phyloP scores from a whole-genome alignment of 2,888 invertebrate genomes.

The Philereme vetulata region DNA sequence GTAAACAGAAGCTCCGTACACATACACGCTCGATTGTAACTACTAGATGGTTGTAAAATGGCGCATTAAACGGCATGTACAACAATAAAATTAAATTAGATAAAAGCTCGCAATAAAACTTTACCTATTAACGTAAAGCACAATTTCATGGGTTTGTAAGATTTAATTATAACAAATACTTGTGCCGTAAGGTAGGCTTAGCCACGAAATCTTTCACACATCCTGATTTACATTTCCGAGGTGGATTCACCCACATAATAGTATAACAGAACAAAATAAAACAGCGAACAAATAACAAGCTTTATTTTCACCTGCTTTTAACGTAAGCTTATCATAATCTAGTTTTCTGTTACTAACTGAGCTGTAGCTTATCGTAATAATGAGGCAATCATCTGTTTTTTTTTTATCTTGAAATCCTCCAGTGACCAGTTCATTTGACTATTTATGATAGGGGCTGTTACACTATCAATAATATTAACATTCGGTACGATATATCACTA shows the following conservation, averaged over 20 bases:
- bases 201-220: conserved; percentile 29
- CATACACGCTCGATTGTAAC: conserved; percentile 35
- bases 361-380: too few species aligned
- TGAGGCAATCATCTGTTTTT: too few species aligned
- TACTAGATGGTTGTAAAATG: conserved; percentile 68
- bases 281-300: too few species aligned
- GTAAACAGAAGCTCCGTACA: background rate
- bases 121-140: conserved; percentile 73
- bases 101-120: conserved; percentile 80
- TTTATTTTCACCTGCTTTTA: too few species aligned
- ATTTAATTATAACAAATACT: conserved; percentile 78
- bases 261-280: too few species aligned
- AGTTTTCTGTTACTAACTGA: too few species aligned
- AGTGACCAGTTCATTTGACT: too few species aligned
- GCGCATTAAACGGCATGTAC: conserved; percentile 72
- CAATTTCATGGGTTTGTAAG: conserved; percentile 68
- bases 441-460: too few species aligned
- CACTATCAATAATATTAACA: too few species aligned
- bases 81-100: conserved; percentile 82
- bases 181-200: conserved; percentile 30
- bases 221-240: conserved; percentile 25
- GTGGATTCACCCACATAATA: background rate
- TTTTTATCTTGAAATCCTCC: too few species aligned
- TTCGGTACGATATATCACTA: too few species aligned
- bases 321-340: too few species aligned